These are phyloP conservation scores for Drosophila falleni DNA, from an alignment of 2,888 invertebrate genomes.

Conservation along the genomic window DNA sequence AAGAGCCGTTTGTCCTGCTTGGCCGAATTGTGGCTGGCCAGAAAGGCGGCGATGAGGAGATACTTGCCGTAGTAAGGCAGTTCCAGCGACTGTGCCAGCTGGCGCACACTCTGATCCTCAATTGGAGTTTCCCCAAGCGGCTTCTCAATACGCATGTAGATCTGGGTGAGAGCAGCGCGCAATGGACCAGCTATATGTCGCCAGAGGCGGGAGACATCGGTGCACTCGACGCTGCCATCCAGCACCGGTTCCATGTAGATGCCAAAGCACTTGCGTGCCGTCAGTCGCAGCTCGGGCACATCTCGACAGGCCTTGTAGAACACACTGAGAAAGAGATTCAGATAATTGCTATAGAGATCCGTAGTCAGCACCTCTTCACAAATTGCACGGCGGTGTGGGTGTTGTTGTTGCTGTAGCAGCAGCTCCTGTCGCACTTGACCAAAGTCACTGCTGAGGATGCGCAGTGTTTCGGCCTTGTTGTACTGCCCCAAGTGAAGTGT, in stretches of 20 bases:
- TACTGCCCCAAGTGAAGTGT: slow-evolving; percentile 93
- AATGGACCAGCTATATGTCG: slow-evolving; percentile 91
- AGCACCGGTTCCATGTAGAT: slow-evolving; percentile 93
- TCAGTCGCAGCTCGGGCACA: slow-evolving; percentile 92
- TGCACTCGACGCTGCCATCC: slow-evolving; percentile 87
- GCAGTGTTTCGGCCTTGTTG: slow-evolving; percentile 88
- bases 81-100: slow-evolving; percentile 89
- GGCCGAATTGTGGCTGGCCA: slow-evolving; percentile 96
- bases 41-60: slow-evolving; percentile 94
- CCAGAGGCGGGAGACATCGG: slow-evolving; percentile 91
- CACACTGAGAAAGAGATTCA: slow-evolving; percentile 93
- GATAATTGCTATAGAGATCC: slow-evolving; percentile 91
- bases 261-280: slow-evolving; percentile 91
- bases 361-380: slow-evolving; percentile 80
- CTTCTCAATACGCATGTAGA: slow-evolving; percentile 90
- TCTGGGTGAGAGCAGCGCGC: slow-evolving; percentile 90
- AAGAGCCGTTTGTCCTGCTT: slow-evolving; percentile 95
- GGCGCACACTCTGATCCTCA: slow-evolving; percentile 85
- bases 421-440: slow-evolving; percentile 51
- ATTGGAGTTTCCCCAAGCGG: slow-evolving; percentile 45
- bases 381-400: slow-evolving; percentile 37
- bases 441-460: slow-evolving; percentile 86
- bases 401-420: slow-evolving; percentile 27
- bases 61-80: slow-evolving; percentile 96
- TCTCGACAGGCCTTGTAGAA: slow-evolving; percentile 94